Base-by-base conservation (phyloP, 2,888 invertebrate genomes). In the Temnothorax rugatulus region DNA sequence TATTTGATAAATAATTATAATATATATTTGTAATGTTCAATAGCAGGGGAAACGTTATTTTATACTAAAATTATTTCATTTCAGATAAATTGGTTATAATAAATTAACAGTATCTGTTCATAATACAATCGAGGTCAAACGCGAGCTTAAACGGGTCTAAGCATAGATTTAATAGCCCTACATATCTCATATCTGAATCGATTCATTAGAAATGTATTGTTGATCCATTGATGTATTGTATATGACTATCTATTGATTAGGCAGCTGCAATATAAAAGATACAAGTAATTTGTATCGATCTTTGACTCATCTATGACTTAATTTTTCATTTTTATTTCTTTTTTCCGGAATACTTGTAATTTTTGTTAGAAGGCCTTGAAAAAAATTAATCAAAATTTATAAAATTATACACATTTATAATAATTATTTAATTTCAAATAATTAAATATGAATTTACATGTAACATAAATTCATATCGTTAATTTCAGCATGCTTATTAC, bases 171-270 rank as follows among this genome's bases (percentile, higher is more conserved):
- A 68, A 57, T 15, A 13, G 29, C 44, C 44, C 29, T 29, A 29
- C 4, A 29, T 29, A 68, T 77, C 54, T 29, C 54, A n/a, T 34
- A 38, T 25, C 52, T 66, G 54, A 54, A 77, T 76, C 38, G 21
- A 75, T 47, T 25, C 21, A 68, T 15, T 68, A 21, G 15, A 77
- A 76, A n/a, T 54, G 52, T 57, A 47, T 44, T 41, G 57, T 34
- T 34, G 34, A 34, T 34, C 34, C 34, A 34, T 34, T 34, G 34
- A 77, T 64, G 29, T 44, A 41, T 29, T 54, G 29, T 29, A 29
- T 15, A 34, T 15, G n/a, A 13, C 1, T 41, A 41, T 66, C 1
- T 41, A 41, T 66, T 54, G 41, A 21, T 44, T 54, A 54, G 4
- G 11, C 13, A 38, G 13, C 7, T 66, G 18, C 8, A 66, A 41